Evolutionary conservation across 2,888 invertebrate species (phyloP).

Genomic region (Cyclophora punctaria): DNA sequence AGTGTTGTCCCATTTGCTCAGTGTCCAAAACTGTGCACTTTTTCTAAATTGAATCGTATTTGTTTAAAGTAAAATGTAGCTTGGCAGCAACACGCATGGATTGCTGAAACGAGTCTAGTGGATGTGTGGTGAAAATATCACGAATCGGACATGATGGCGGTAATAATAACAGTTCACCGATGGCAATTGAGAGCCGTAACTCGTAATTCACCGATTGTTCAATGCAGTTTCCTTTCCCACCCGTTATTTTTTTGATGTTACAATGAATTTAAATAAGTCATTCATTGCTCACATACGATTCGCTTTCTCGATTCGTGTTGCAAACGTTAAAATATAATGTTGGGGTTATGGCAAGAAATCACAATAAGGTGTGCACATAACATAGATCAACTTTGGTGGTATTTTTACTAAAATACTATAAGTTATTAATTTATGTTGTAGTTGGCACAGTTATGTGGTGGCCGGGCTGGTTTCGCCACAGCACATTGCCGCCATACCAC

Average conservation of each 20-base stretch:
- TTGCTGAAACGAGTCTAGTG: too few relatives aligned
- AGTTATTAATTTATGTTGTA: not conserved
- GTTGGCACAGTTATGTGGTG: slow-evolving; percentile 21
- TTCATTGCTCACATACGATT: slow-evolving; percentile 25
- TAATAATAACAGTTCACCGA: slow-evolving; percentile 36
- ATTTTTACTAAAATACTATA: not conserved
- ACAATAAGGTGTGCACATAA: too few relatives aligned
- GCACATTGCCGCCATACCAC: slow-evolving; percentile 24
- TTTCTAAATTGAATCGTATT: too few relatives aligned
- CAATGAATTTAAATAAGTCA: slow-evolving; percentile 35
- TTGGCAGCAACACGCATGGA: too few relatives aligned
- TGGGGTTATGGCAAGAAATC: too few relatives aligned
- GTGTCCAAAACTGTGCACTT: slow-evolving; percentile 1
- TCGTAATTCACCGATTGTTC: slow-evolving; percentile 45
- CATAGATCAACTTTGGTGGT: too few relatives aligned
- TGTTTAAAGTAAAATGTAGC: not conserved
- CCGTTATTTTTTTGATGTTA: slow-evolving; percentile 29
- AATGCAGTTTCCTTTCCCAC: slow-evolving; percentile 47
- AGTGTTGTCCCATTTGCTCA: slow-evolving; percentile 35
- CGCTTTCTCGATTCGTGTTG: slow-evolving; percentile 30
- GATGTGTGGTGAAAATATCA: slow-evolving; percentile 15
- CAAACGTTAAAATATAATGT: not conserved
- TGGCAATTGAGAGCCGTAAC: slow-evolving; percentile 42
- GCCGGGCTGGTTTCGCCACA: slow-evolving; percentile 31
- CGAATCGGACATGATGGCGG: slow-evolving; percentile 29